Conservation (phyloP, 2,113 vertebrate species). For the Mobula hypostoma region DNA sequence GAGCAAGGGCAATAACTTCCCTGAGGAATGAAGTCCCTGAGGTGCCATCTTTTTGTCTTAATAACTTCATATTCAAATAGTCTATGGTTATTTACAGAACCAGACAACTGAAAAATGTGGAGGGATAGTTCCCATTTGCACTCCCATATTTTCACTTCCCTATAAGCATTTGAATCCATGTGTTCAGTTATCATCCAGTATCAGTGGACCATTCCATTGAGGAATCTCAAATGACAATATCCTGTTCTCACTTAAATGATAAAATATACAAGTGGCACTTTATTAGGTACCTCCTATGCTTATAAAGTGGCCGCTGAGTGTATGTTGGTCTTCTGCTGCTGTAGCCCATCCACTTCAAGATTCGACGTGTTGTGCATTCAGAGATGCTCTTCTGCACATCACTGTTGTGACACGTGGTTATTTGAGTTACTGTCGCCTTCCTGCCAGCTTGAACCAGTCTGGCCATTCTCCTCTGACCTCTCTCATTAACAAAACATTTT, state of each 20-base stretch:
- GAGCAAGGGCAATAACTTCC: neutral
- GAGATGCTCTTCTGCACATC: too few relatives aligned
- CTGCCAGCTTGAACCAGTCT: too few relatives aligned
- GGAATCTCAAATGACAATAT: neutral
- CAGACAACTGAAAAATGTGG: neutral
- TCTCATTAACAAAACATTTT: too few relatives aligned
- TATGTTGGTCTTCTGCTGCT: too few relatives aligned
- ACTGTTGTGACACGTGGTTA: too few relatives aligned
- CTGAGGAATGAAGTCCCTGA: neutral
- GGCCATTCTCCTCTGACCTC: too few relatives aligned
- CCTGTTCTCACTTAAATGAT: neutral
- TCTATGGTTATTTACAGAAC: neutral
- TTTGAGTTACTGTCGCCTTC: too few relatives aligned
- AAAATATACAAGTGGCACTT: neutral
- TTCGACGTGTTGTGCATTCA: too few relatives aligned
- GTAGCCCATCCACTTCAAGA: too few relatives aligned
- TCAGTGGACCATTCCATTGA: neutral
- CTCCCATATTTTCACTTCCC: neutral
- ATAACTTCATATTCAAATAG: neutral
- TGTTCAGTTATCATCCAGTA: neutral
- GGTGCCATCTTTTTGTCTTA: neutral
- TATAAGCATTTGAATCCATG: neutral
- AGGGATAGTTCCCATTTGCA: neutral
- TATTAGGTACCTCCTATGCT: too few relatives aligned
- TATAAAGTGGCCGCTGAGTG: too few relatives aligned